Base-by-base conservation (phyloP, 2,797 vertebrate species). In the Distichodus sexfasciatus region DNA sequence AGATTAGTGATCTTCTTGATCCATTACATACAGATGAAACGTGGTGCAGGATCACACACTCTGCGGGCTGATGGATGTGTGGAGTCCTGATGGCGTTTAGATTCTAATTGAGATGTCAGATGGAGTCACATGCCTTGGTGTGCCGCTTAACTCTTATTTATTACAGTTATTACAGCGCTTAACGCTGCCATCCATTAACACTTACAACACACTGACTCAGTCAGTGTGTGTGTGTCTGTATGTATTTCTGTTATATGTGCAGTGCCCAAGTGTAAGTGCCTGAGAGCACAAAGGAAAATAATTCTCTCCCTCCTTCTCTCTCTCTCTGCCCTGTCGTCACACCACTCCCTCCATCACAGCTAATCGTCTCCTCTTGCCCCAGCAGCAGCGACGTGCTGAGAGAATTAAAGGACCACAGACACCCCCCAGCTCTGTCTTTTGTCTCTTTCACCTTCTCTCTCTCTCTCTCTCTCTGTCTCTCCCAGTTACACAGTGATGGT, bases 91-190 rank as follows among this genome's bases (percentile, higher is more conserved):
- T 84, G 85, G 82, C 85, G 86, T 86, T 89, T 86, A 84, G 85
- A 86, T 85, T 82, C 84, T 89, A 88, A 92, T 91, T 91, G 91
- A 92, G 89, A 90, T 83, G 88, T 92, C 91, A 91, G 80, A 71
- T 7, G 48, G 85, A 54, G 81, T 85, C 83, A 84, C 72, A 57
- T 69, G 85, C 86, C 86, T 87, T 85, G 69, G 31, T 83, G 73
- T 85, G 83, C 85, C 80, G 84, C 88, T 90, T 90, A 92, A 90
- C 82, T 69, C 79, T 91, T 91, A 92, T 91, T 91, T 91, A 92
- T 91, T 87, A 88, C 82, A 79, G 86, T 91, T 90, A 91, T 92
- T 92, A 91, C 86, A 83, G 85, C 87, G 85, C 76, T 71, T 87
- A 89, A 89, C 85, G 84, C 77, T 67, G 84, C 84, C 87, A 90